Base-by-base conservation (phyloP, 37 sponge, comb jelly and placozoan species). In the Halisarca cf. caerulea region DNA sequence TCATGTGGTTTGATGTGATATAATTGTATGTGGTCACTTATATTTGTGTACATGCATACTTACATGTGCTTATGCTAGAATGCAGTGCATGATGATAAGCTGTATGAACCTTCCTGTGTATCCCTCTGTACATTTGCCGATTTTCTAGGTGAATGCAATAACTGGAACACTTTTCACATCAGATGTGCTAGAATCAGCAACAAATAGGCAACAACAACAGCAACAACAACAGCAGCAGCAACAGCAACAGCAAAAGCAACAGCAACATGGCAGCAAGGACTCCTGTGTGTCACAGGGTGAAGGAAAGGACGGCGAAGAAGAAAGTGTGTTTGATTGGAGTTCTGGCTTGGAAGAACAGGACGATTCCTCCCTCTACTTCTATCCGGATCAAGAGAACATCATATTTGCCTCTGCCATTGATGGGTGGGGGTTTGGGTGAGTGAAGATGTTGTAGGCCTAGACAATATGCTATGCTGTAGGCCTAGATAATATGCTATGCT, bases 391-490 rank as follows among this genome's bases (percentile, higher is more conserved):
- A 44, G 97, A 95, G 33, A 99, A 99, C 66, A 96, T 99, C n/a
- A 83, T 94, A 6, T 99, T 99, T 81, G 85, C 97, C 15, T 94
- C 97, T 57, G 97, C 99, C 64, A 60, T 90, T 15, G 97, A 96
- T 81, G 99, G 99, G 2, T 99, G 99, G 99, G 99, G 96, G 15
- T 99, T 99, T 85, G 83, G 98, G 98, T 97, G 54, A 89, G 82
- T 62, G 7, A 20, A 62, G 25, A 28, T 55, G 57, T 17, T 47
- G 51, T 47, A 11, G 6, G 11, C 51, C 51, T 47, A 47, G 6
- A 47, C 11, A 11, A 27, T 61, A 23, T 61, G 64, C 30, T 23
- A 20, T 9, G 6, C 20, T 61, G 64, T 61, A 23, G 5, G 64
- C 64, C 30, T 5, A 23, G 6, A 23, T 5, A 23, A 23, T 27